phyloP scores from a whole-genome alignment of 2,888 invertebrate genomes.

The Caenorhabditis sinica region DNA sequence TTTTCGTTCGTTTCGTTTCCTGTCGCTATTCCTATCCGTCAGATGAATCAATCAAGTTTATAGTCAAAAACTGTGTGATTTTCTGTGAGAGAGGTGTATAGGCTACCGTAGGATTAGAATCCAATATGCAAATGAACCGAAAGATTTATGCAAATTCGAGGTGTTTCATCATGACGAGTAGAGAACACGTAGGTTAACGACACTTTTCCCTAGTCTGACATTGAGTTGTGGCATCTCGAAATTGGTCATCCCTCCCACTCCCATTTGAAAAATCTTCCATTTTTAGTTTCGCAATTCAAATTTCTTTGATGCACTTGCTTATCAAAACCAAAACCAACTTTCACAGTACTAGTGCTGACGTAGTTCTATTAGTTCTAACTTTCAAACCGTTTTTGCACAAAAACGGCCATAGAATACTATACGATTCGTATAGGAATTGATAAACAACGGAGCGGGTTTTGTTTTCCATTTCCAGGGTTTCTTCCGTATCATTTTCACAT shows the following conservation, averaged over 20 bases:
- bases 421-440: conserved; percentile 45
- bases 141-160: conserved; percentile 47
- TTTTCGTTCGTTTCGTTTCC: conserved; percentile 27
- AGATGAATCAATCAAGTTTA: conserved; percentile 58
- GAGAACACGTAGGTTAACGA: conserved; percentile 51
- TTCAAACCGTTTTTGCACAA: conserved; percentile 9
- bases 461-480: conserved; percentile 6
- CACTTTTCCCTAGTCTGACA: not conserved
- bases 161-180: conserved; percentile 5
- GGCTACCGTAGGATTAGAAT: conserved; percentile 19
- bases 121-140: conserved; percentile 42
- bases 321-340: conserved; percentile 33
- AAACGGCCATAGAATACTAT: conserved; percentile 37
- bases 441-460: conserved; percentile 32
- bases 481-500: conserved; percentile 27
- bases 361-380: conserved; percentile 15
- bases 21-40: conserved; percentile 13
- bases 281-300: conserved; percentile 21
- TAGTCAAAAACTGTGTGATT: conserved; percentile 14
- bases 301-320: conserved; percentile 30
- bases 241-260: not conserved
- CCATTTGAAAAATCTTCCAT: not conserved
- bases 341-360: conserved; percentile 23
- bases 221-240: too few species aligned
- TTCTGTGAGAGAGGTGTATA: conserved; percentile 8